A percentile compares a stretch with the other conserved stretches of the same genome.
Conservation (phyloP, 2,797 vertebrate genomes). For the Siniperca undulata region DNA sequence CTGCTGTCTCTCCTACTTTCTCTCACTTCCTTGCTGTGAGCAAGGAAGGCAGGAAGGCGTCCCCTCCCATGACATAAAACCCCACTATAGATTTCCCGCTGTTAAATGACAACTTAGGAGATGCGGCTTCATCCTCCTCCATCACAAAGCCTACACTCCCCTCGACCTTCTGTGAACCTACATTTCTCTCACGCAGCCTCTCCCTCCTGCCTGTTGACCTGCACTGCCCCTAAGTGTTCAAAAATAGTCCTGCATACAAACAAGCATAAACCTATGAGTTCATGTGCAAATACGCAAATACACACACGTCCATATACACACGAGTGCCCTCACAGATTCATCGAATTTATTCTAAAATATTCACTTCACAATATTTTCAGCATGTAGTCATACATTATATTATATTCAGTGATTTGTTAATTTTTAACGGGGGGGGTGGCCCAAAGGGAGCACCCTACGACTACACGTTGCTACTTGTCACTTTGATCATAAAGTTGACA, state of each 20-base stretch:
- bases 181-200: constrained; percentile 18
- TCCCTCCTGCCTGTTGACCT: constrained; percentile 48
- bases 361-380: background rate
- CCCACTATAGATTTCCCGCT: constrained; percentile 16
- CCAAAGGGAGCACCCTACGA: too few relatives aligned
- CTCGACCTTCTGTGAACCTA: constrained; percentile 24
- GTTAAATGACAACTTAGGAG: constrained; percentile 14
- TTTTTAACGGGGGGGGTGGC: too few relatives aligned
- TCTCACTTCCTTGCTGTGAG: background rate
- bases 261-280: background rate
- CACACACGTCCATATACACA: background rate
- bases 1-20: constrained; percentile 33
- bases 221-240: constrained; percentile 69
- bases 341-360: background rate
- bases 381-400: background rate
- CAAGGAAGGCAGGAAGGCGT: too few relatives aligned
- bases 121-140: constrained; percentile 16
- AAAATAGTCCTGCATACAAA: constrained; percentile 52
- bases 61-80: constrained; percentile 31
- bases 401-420: too few relatives aligned
- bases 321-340: background rate
- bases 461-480: too few relatives aligned
- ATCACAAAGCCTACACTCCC: constrained; percentile 16
- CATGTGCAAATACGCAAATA: background rate
- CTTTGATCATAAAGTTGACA: too few relatives aligned